phyloP scores from a whole-genome alignment of 2,797 vertebrate genomes.

The Crax fasciolata region DNA sequence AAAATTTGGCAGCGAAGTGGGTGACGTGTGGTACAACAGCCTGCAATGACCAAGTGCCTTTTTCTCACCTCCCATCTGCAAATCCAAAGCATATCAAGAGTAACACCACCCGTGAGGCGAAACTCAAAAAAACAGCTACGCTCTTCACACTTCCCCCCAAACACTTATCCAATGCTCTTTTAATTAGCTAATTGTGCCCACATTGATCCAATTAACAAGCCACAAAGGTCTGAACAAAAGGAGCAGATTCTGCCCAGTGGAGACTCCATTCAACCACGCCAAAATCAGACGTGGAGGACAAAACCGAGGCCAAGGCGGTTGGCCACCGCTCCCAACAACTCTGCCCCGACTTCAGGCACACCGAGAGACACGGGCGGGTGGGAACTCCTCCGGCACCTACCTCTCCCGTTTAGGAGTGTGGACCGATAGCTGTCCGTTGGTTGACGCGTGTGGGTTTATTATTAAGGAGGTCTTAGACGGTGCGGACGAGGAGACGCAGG shows the following conservation, averaged over 20 bases:
- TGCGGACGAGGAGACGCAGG: slow-evolving; percentile 88
- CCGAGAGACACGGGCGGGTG: neutral
- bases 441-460: slow-evolving; percentile 93
- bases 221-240: slow-evolving; percentile 21
- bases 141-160: slow-evolving; percentile 13
- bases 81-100: neutral
- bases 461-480: slow-evolving; percentile 92
- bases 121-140: slow-evolving; percentile 1
- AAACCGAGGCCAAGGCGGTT: slow-evolving; percentile 9
- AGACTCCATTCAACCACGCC: slow-evolving; percentile 13
- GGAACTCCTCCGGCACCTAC: slow-evolving; percentile 77
- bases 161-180: slow-evolving; percentile 6
- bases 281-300: neutral
- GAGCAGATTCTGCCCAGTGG: neutral
- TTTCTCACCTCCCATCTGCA: neutral
- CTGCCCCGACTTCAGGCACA: fast-evolving
- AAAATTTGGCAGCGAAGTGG: neutral
- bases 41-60: neutral
- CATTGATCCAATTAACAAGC: slow-evolving; percentile 64
- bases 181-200: slow-evolving; percentile 57
- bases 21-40: neutral
- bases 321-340: neutral
- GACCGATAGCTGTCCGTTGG: slow-evolving; percentile 95
- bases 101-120: neutral
- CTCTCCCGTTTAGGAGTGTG: slow-evolving; percentile 95